These are phyloP conservation scores for Menidia beryllina DNA, from an alignment of 2,113 vertebrate species.

Conservation along the genomic window DNA sequence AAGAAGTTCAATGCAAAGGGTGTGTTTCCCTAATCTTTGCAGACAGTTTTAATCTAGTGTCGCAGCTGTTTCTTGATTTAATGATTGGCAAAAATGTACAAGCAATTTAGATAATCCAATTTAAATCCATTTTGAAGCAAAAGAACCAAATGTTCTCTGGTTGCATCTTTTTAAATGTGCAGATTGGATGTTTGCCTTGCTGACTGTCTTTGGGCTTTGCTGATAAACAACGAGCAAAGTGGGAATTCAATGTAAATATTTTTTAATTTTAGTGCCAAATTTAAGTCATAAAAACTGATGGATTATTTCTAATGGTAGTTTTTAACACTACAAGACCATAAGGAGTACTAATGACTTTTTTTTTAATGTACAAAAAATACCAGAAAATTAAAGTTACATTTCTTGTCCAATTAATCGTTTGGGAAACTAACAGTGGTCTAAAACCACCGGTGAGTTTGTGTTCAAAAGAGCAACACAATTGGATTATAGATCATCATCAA, in stretches of 20 bases:
- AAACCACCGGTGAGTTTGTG: neutral
- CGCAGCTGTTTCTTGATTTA: neutral
- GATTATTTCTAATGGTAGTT: neutral
- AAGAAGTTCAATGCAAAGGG: neutral
- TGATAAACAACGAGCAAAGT: neutral
- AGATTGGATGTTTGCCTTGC: neutral
- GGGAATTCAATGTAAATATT: neutral
- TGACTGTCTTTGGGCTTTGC: neutral
- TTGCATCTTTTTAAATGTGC: neutral
- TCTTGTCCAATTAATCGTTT: neutral
- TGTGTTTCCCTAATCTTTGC: neutral
- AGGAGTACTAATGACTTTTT: no score
- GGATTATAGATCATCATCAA: neutral
- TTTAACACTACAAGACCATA: no score
- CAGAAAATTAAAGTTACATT: neutral
- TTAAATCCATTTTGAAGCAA: neutral
- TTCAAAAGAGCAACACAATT: neutral
- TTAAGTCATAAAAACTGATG: neutral
- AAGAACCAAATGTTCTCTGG: neutral
- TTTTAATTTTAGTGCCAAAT: neutral
- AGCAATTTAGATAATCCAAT: constrained; percentile 2
- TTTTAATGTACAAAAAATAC: no score
- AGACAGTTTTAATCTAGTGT: neutral
- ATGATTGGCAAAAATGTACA: neutral
- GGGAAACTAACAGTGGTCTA: neutral